Percentiles rank a stretch among this genome's conserved stretches.
Conservation (phyloP, 2,113 vertebrate genomes). For the Cavia porcellus region DNA sequence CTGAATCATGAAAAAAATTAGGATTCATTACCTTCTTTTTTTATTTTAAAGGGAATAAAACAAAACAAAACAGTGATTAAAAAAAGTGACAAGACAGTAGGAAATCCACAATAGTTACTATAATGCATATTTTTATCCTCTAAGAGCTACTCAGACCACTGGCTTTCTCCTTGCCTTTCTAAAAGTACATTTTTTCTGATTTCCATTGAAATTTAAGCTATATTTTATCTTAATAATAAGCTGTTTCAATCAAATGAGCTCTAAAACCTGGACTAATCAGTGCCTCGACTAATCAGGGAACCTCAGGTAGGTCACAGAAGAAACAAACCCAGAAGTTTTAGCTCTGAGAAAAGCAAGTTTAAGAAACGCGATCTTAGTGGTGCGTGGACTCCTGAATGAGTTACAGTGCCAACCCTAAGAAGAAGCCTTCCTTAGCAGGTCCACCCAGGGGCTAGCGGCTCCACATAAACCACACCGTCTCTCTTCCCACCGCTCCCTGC, state of each 20-base stretch:
- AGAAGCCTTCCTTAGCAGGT: not conserved
- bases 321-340: not conserved
- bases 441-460: not conserved
- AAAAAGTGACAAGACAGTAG: too few relatives aligned
- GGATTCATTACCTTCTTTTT: not conserved
- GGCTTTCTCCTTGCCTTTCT: not conserved
- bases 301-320: not conserved
- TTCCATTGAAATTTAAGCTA: not conserved
- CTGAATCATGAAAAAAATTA: constrained; percentile 81
- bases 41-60: too few relatives aligned
- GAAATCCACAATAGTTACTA: too few relatives aligned
- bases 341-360: not conserved
- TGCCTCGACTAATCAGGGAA: not conserved
- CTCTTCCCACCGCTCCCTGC: not conserved
- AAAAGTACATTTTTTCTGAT: not conserved
- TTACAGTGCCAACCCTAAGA: not conserved
- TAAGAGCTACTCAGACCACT: too few relatives aligned
- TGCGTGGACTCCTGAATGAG: not conserved
- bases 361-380: not conserved
- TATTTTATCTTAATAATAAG: not conserved
- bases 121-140: too few relatives aligned
- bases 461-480: not conserved
- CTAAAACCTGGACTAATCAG: not conserved
- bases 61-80: too few relatives aligned
- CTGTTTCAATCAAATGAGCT: not conserved